phyloP scores from a whole-genome alignment of 2,888 invertebrate species.

The Acrobasis repandana region DNA sequence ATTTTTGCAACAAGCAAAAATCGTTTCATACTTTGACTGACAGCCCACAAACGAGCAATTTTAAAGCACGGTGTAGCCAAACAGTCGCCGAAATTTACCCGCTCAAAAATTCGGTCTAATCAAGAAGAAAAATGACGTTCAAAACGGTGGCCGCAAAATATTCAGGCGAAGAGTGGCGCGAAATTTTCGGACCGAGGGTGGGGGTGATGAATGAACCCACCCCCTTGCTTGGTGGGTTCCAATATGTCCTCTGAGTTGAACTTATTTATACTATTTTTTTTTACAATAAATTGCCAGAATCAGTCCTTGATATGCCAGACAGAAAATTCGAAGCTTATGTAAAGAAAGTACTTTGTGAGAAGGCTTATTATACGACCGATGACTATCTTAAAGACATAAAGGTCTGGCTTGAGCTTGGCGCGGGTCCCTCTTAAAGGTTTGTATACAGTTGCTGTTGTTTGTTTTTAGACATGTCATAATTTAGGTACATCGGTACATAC shows the following conservation, averaged over 20 bases:
- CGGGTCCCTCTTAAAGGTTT: too few species aligned
- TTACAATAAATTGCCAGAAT: too few species aligned
- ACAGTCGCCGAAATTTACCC: not conserved
- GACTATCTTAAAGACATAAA: too few species aligned
- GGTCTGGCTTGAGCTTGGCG: too few species aligned
- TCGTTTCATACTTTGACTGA: conserved; percentile 1
- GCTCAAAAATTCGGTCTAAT: conserved; percentile 23
- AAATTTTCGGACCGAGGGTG: conserved; percentile 24
- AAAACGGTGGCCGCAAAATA: conserved; percentile 23
- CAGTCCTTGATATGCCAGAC: too few species aligned
- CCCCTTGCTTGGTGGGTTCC: conserved; percentile 1
- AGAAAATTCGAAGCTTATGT: too few species aligned
- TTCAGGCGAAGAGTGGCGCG: conserved; percentile 25
- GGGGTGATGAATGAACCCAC: conserved; percentile 41
- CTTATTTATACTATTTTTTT: too few species aligned
- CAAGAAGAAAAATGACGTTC: conserved; percentile 23
- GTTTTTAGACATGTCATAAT: too few species aligned
- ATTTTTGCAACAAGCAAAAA: not conserved
- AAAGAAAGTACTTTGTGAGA: too few species aligned
- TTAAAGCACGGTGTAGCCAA: not conserved
- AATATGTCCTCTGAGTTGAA: not conserved
- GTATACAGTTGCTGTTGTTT: too few species aligned
- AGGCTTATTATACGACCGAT: too few species aligned
- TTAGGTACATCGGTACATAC: too few species aligned
- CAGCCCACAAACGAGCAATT: not conserved